phyloP scores from a whole-genome alignment of 2,113 vertebrate species.

The Noturus placidus region DNA sequence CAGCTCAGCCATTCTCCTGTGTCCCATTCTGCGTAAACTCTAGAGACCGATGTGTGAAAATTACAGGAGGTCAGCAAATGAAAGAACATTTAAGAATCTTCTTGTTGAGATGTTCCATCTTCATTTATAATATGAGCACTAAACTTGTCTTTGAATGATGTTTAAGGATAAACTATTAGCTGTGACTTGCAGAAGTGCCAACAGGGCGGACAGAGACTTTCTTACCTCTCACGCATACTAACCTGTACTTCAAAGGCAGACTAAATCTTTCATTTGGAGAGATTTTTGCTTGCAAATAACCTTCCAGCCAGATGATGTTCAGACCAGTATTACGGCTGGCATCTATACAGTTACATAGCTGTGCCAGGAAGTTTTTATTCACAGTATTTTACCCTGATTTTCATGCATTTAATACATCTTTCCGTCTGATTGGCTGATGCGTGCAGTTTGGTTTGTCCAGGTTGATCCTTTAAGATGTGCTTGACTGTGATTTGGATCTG shows the following conservation, averaged over 20 bases:
- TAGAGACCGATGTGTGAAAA: not conserved
- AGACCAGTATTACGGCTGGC: not conserved
- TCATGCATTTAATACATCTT: not conserved
- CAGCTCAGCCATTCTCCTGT: not conserved
- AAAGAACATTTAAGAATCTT: not conserved
- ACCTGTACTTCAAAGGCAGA: not conserved
- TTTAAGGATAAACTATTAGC: not conserved
- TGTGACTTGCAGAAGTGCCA: not conserved
- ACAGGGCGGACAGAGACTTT: not conserved
- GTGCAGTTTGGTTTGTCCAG: not conserved
- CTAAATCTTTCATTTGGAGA: not conserved
- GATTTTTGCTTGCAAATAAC: not conserved
- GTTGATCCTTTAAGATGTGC: slow-evolving; percentile 21
- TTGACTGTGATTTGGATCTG: slow-evolving; percentile 25
- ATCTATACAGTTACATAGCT: not conserved
- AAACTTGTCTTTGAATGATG: not conserved
- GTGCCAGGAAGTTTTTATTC: not conserved
- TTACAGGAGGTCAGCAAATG: not conserved
- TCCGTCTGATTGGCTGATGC: not conserved
- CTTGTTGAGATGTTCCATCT: not conserved
- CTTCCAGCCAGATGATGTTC: not conserved
- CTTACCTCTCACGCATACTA: not conserved
- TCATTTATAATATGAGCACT: not conserved
- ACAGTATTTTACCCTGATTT: not conserved
- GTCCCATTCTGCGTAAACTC: not conserved